These are phyloP conservation scores for Jaculus jaculus DNA, from an alignment of 2,113 vertebrate genomes.

Conservation along the genomic window DNA sequence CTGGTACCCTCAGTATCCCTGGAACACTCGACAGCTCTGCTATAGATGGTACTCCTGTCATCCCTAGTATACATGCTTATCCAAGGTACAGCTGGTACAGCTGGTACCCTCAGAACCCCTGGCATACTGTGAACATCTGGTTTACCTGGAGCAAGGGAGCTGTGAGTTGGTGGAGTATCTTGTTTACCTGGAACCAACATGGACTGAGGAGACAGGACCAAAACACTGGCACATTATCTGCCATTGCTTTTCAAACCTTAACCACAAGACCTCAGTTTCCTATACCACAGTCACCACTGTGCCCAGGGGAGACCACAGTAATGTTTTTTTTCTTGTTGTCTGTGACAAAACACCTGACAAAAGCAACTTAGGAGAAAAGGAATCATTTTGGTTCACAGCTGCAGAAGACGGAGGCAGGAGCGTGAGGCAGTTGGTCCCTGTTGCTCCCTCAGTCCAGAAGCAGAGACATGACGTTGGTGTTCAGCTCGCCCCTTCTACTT, in stretches of 20 bases:
- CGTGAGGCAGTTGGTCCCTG: too few relatives aligned
- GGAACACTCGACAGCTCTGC: neutral
- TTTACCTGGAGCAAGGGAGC: neutral
- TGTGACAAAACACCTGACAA: too few relatives aligned
- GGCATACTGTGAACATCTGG: neutral
- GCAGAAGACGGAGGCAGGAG: too few relatives aligned
- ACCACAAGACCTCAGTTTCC: neutral
- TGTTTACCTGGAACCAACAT: neutral
- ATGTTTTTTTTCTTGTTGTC: too few relatives aligned
- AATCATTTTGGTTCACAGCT: too few relatives aligned
- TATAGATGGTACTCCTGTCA: neutral
- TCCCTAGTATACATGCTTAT: neutral
- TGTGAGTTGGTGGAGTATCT: neutral
- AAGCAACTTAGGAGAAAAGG: too few relatives aligned
- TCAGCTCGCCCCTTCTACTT: too few relatives aligned
- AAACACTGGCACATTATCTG: neutral
- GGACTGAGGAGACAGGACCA: neutral
- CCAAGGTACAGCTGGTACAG: neutral
- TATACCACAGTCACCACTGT: too few relatives aligned
- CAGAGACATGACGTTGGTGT: too few relatives aligned
- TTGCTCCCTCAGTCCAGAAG: too few relatives aligned
- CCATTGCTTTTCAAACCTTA: neutral
- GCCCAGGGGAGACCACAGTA: too few relatives aligned
- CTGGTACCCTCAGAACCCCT: neutral
- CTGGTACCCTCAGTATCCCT: neutral